Base-by-base conservation (phyloP, 2,113 vertebrate species). In the Tachuris rubrigastra region DNA sequence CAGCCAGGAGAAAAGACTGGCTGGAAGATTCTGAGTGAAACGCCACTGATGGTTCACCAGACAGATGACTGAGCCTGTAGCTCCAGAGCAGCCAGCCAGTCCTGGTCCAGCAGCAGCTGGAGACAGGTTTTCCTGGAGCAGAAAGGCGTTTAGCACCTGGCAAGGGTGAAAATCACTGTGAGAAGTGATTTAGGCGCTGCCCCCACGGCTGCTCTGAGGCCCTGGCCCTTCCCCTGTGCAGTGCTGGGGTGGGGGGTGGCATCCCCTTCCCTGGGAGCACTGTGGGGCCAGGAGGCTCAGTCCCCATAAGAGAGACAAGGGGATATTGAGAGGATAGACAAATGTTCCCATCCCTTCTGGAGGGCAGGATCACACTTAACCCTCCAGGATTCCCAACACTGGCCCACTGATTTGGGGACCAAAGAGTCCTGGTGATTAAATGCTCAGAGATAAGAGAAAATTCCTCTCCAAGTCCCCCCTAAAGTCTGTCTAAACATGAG, bases 11-110 rank as follows among this genome's bases (percentile, higher is more conserved):
- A 25, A 62, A 63, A 27, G 79, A 50, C 13, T 2, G 49, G 42
- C 13, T n/a, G 41, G 53, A 81, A 30, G 19, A 35, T 67, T 83
- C 59, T 0, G 4, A 7, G 4, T 9, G 37, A 65, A 77, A 46
- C 1, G 6, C 55, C 53, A 63, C 24, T 31, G 49, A 31, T 3
- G 8, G 75, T 37, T 88, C 49, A 31, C 24, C 5, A 4, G 82
- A 30, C 33, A 83, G 41, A 47, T 0, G 0, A 20, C 14, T 0
- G 5, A 56, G 35, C 11, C 33, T 2, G 8, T 27, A n/a, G 28
- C 87, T 65, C 42, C 35, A 30, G 23, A 76, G 58, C 28, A 4
- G 11, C 53, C 28, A 35, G 31, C 18, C 52, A 46, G 47, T 27
- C 16, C 62, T 4, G 25, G 8, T 30, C 50, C 66, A 39, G 60